Base-by-base conservation (phyloP, 2,113 vertebrate species). In the Burhinus bistriatus region DNA sequence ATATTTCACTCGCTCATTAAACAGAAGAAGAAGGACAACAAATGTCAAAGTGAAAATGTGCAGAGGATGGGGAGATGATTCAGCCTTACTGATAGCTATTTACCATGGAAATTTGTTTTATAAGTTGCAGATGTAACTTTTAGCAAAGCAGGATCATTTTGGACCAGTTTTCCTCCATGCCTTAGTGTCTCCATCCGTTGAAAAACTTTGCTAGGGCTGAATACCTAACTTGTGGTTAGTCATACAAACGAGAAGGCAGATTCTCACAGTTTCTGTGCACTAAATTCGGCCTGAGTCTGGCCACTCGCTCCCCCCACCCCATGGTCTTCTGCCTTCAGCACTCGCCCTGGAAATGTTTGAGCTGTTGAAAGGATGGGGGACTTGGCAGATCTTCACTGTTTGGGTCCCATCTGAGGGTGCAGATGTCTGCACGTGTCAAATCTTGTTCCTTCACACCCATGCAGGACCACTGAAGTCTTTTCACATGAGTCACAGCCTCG, bases 21-120 rank as follows among this genome's bases (percentile, higher is more conserved):
- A 94, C 72, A 86, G 85, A 93, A 84, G 78, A 90, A 88, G 80
- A 95, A 94, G 81, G 84, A 96, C 94, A 91, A 83, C 70, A 96
- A 96, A 96, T 95, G 95, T 95, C 96, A 94, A 85, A 95, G 84
- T 88, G 89, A 96, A 95, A 93, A 95, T 94, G 81, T 97, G 95
- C 95, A 97, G 96, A 96, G 93, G 96, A 91, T 94, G 94, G 62
- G 70, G 71, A 89, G 91, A 95, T 95, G 95, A 97, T 96, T 96
- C 96, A 96, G 94, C 62, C 89, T 86, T 29, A 57, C 89, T 93
- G 92, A 88, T 95, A 62, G 3, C 64, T 97, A 71, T 93, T 96
- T 94, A 86, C 89, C 89, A 38, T 52, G 68, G 75, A 75, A 96
- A 93, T 96, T 96, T 68, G 38, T 81, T 94, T 95, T 95, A 85